phyloP scores from a whole-genome alignment of 2,113 vertebrate species.

The Oostethus manadensis region DNA sequence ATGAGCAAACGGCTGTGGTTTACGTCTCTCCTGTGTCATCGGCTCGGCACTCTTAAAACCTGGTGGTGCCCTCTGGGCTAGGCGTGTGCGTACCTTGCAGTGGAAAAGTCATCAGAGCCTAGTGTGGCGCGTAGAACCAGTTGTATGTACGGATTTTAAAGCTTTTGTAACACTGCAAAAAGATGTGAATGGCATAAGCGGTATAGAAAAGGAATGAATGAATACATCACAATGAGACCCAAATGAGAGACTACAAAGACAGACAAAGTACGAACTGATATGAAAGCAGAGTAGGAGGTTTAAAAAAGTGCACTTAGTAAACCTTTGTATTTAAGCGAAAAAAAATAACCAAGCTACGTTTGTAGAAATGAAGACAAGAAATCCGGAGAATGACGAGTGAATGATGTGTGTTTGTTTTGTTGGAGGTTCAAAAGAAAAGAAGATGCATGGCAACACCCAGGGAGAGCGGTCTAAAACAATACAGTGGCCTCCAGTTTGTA shows the following conservation, averaged over 20 bases:
- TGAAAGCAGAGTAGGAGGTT: slow-evolving; percentile 42
- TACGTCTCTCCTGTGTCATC: not conserved
- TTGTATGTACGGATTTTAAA: slow-evolving; percentile 53
- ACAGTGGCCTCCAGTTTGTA: slow-evolving; percentile 55
- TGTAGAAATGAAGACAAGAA: slow-evolving; percentile 37
- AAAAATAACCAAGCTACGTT: slow-evolving; percentile 17
- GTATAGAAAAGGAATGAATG: too few relatives aligned
- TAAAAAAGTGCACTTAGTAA: slow-evolving; percentile 74
- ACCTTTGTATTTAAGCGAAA: slow-evolving; percentile 21
- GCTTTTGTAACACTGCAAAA: slow-evolving; percentile 71
- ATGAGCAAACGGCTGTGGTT: not conserved
- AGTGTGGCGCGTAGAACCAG: not conserved
- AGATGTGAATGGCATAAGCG: slow-evolving; percentile 27
- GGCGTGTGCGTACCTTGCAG: not conserved
- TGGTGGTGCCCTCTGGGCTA: not conserved
- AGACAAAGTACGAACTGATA: slow-evolving; percentile 44
- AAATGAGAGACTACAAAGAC: slow-evolving; percentile 26
- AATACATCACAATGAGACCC: slow-evolving; percentile 31
- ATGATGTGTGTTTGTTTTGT: slow-evolving; percentile 29
- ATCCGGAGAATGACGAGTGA: slow-evolving; percentile 15
- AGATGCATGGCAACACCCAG: slow-evolving; percentile 68
- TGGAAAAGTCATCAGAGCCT: slow-evolving; percentile 27
- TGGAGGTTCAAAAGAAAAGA: slow-evolving; percentile 19
- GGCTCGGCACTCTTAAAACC: not conserved
- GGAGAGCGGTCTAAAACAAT: slow-evolving; percentile 51